Evolutionary conservation across 2,797 vertebrate species (phyloP).

Genomic region (Sandelia bainsii): DNA sequence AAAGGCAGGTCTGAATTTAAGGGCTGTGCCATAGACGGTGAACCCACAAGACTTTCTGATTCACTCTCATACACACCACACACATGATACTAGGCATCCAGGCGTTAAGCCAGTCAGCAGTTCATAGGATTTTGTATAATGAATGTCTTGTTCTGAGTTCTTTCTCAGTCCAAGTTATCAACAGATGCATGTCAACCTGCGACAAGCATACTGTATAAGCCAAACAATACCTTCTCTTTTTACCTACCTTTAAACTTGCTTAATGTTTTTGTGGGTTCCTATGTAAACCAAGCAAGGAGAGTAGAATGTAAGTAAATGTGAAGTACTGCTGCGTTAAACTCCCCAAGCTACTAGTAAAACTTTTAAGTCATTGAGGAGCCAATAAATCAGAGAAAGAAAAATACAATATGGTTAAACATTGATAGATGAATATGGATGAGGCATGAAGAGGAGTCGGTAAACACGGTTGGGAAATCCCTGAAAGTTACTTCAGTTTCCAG

Average conservation of each 20-base stretch:
- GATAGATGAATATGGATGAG: slow-evolving; percentile 33
- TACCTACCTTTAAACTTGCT: neutral
- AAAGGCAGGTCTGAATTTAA: slow-evolving; percentile 76
- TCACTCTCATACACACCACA: slow-evolving; percentile 13
- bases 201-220: neutral
- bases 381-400: slow-evolving; percentile 30
- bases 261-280: slow-evolving; percentile 11
- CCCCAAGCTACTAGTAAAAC: slow-evolving; percentile 12
- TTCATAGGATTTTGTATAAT: slow-evolving; percentile 37
- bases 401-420: slow-evolving; percentile 48
- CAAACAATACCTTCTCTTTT: neutral
- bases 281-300: slow-evolving; percentile 10
- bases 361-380: slow-evolving; percentile 1
- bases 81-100: slow-evolving; percentile 21
- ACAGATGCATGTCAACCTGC: slow-evolving; percentile 18
- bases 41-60: slow-evolving; percentile 42
- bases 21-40: slow-evolving; percentile 46
- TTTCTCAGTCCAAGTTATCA: slow-evolving; percentile 11
- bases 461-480: slow-evolving; percentile 48
- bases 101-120: slow-evolving; percentile 38
- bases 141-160: slow-evolving; percentile 1
- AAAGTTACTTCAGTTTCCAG: slow-evolving; percentile 17
- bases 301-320: neutral
- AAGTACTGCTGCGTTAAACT: slow-evolving; percentile 16
- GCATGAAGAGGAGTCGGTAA: slow-evolving; percentile 33